A percentile compares a stretch with the other conserved stretches of the same genome.
phyloP scores from a whole-genome alignment of 2,888 invertebrate species.

The Synergus umbraculus region DNA sequence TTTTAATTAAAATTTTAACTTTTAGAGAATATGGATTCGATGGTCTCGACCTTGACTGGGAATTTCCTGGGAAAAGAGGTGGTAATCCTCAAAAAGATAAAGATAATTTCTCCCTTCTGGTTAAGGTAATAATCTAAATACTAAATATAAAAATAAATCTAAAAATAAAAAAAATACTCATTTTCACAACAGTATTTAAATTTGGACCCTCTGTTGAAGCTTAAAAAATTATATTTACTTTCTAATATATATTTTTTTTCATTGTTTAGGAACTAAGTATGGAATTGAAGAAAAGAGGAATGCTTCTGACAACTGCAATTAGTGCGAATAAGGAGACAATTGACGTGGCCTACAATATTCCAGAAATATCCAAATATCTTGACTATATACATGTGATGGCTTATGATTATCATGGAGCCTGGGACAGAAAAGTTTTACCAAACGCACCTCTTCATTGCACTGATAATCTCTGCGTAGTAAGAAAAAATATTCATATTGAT shows the following conservation, averaged over 20 bases:
- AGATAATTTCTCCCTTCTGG: conserved; percentile 86
- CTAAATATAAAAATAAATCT: conserved; percentile 14
- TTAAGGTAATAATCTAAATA: conserved; percentile 80
- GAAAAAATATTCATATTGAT: conserved; percentile 58
- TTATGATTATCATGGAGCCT: conserved; percentile 93
- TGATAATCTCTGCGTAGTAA: conserved; percentile 84
- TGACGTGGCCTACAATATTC: conserved; percentile 87
- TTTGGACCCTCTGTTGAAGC: neutral
- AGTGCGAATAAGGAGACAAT: conserved; percentile 88
- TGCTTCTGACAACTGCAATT: conserved; percentile 89
- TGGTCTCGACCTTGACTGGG: conserved; percentile 91
- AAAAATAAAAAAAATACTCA: too few relatives aligned
- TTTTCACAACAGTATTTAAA: too few relatives aligned
- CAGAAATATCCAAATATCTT: conserved; percentile 79
- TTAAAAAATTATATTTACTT: neutral
- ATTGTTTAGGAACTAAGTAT: conserved; percentile 83
- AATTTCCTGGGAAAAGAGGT: conserved; percentile 88
- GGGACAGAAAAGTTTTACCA: conserved; percentile 87
- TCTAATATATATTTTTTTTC: neutral
- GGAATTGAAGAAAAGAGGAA: conserved; percentile 84
- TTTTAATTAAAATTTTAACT: neutral
- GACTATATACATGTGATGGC: conserved; percentile 91
- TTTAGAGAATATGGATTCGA: conserved; percentile 86
- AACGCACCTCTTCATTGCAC: conserved; percentile 86
- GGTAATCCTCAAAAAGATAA: conserved; percentile 85